These are phyloP conservation scores for Pectinophora gossypiella DNA, from an alignment of 1,140 invertebrate genomes.

Conservation along the genomic window DNA sequence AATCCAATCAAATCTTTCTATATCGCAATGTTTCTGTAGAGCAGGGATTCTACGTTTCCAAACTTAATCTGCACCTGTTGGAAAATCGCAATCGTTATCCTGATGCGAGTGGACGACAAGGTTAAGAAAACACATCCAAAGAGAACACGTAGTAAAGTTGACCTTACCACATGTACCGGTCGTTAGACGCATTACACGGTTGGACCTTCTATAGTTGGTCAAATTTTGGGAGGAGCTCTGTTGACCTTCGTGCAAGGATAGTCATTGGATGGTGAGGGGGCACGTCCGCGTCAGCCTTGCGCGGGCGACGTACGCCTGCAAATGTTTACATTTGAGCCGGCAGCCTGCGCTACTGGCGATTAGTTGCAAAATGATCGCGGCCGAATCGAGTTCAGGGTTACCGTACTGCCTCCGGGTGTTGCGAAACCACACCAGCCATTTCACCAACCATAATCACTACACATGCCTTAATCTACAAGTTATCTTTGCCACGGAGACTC, in stretches of 20 bases:
- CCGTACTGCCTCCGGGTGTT: conserved; percentile 66
- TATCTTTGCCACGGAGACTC: too few relatives aligned
- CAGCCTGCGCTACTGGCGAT: conserved; percentile 55
- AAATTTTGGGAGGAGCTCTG: not conserved
- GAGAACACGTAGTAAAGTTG: too few relatives aligned
- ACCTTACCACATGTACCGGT: too few relatives aligned
- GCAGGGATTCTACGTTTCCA: too few relatives aligned
- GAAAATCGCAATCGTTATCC: too few relatives aligned
- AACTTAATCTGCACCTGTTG: too few relatives aligned
- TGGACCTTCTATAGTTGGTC: too few relatives aligned
- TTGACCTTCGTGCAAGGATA: conserved; percentile 35
- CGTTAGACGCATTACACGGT: too few relatives aligned
- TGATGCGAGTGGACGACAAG: too few relatives aligned
- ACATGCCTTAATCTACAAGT: not conserved
- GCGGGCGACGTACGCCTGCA: conserved; percentile 55
- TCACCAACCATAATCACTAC: conserved; percentile 21
- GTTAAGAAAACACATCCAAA: too few relatives aligned
- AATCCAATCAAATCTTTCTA: too few relatives aligned
- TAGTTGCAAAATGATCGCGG: conserved; percentile 70
- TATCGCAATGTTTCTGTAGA: too few relatives aligned
- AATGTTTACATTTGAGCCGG: conserved; percentile 72
- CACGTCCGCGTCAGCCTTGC: conserved; percentile 64
- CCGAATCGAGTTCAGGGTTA: conserved; percentile 71
- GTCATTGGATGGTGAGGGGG: conserved; percentile 42
- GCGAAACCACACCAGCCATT: conserved; percentile 36